phyloP scores from a whole-genome alignment of 64 coral and sea anemone genomes.

The Orbicella faveolata region DNA sequence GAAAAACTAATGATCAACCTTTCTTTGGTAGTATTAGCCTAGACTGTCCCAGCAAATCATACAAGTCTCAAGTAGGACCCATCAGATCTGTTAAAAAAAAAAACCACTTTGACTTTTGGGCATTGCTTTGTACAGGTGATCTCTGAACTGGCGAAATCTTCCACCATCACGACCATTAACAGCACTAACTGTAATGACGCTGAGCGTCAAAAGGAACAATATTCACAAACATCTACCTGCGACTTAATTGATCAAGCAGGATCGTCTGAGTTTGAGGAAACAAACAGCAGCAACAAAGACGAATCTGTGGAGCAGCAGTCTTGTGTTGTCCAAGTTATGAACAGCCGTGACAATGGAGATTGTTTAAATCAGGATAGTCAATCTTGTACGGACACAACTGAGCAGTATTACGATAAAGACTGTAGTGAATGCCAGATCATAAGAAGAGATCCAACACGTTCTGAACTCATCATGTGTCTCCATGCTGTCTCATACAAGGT shows the following conservation, averaged over 20 bases:
- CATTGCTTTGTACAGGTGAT: not conserved
- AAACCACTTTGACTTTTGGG: too few relatives aligned
- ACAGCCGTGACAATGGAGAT: not conserved
- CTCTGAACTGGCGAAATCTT: not conserved
- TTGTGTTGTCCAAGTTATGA: too few relatives aligned
- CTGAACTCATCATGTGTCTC: constrained; percentile 89
- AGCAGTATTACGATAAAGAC: constrained; percentile 41
- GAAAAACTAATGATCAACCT: too few relatives aligned
- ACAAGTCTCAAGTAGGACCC: too few relatives aligned
- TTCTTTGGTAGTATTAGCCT: too few relatives aligned
- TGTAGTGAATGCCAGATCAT: constrained; percentile 85
- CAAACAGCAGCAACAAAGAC: not conserved
- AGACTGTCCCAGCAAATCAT: too few relatives aligned
- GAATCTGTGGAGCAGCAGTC: not conserved
- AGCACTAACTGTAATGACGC: not conserved
- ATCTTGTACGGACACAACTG: not conserved
- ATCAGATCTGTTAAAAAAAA: too few relatives aligned
- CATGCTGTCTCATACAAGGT: constrained; percentile 93
- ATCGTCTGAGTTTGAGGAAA: not conserved
- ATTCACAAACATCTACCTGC: too few relatives aligned
- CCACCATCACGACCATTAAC: not conserved
- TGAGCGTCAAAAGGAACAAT: too few relatives aligned
- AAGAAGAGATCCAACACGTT: constrained; percentile 70
- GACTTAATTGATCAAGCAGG: too few relatives aligned
- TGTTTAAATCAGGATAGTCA: not conserved